Conservation (phyloP, 2,888 invertebrate species). For the Ormyrus rosae region DNA sequence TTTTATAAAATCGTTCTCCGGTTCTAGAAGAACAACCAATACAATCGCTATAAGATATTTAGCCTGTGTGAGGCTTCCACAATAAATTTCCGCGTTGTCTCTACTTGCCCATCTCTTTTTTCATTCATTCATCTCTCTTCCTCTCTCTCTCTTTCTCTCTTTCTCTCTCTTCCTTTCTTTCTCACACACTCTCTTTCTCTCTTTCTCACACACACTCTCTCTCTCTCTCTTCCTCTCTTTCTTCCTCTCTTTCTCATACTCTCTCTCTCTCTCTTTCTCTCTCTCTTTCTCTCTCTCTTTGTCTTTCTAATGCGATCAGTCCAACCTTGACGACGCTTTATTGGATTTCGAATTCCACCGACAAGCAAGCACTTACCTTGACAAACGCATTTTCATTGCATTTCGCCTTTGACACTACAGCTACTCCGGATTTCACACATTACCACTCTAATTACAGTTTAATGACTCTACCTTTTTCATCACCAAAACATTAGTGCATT, state of each 20-base stretch:
- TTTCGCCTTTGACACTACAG: too few relatives aligned
- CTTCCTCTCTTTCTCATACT: neutral
- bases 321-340: conserved; percentile 40
- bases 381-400: too few relatives aligned
- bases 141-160: neutral
- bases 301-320: conserved; percentile 48
- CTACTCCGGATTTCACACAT: too few relatives aligned
- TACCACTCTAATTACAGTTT: too few relatives aligned
- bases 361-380: too few relatives aligned
- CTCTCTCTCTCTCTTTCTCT: neutral
- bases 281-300: conserved; percentile 9
- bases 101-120: neutral
- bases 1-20: conserved; percentile 50
- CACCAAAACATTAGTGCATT: too few relatives aligned
- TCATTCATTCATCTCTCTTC: neutral
- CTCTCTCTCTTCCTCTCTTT: neutral
- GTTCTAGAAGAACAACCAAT: conserved; percentile 4
- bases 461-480: too few relatives aligned
- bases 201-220: conserved; percentile 16
- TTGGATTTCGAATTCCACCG: conserved; percentile 45
- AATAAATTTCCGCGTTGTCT: conserved; percentile 28
- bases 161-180: conserved; percentile 5
- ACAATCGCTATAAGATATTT: conserved; percentile 36
- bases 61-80: conserved; percentile 18
- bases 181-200: conserved; percentile 7